A percentile compares a stretch with the other conserved stretches of the same genome.
These are phyloP conservation scores for Fringilla coelebs DNA, from an alignment of 2,797 vertebrate genomes.

Conservation along the genomic window DNA sequence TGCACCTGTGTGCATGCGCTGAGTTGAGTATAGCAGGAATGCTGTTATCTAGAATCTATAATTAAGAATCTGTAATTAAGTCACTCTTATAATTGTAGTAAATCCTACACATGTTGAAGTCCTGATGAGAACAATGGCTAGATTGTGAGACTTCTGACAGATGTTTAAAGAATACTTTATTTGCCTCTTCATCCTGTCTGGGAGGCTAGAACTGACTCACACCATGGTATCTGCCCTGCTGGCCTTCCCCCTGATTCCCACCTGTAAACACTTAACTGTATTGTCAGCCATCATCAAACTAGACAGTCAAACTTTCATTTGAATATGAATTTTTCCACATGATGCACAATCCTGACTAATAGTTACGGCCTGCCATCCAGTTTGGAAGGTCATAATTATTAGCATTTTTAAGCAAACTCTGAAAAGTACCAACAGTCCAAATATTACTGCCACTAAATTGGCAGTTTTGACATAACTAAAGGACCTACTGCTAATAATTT, in stretches of 20 bases:
- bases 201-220: neutral
- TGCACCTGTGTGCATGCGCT: fast-evolving
- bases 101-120: neutral
- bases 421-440: neutral
- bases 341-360: fast-evolving
- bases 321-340: neutral
- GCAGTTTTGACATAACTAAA: neutral
- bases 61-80: neutral
- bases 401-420: neutral
- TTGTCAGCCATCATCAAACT: fast-evolving
- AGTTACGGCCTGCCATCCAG: neutral
- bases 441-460: neutral
- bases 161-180: neutral
- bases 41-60: neutral
- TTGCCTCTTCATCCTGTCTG: neutral
- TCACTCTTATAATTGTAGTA: neutral
- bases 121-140: neutral
- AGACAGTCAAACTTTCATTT: neutral
- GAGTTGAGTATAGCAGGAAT: neutral
- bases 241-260: neutral
- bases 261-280: neutral
- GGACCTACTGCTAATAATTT: neutral
- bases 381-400: neutral
- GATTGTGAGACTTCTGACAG: neutral
- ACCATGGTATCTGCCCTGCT: neutral